Conservation (phyloP, 2,113 vertebrate species). For the Symphodus melops region DNA sequence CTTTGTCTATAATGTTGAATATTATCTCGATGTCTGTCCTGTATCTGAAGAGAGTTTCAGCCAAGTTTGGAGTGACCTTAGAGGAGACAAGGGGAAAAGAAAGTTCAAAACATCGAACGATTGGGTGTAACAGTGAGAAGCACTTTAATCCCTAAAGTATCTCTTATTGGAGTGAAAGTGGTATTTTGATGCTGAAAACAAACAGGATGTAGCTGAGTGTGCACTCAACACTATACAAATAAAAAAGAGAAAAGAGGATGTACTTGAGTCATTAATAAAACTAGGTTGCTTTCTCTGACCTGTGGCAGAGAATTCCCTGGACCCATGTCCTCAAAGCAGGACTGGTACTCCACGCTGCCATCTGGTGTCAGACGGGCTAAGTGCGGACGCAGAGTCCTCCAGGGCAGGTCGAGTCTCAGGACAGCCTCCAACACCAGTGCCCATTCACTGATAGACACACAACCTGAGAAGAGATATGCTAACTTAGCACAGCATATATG, state of each 20-base stretch:
- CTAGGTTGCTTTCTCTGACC: constrained; percentile 70
- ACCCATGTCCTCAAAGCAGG: constrained; percentile 89
- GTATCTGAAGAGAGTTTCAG: constrained; percentile 93
- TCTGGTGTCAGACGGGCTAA: constrained; percentile 79
- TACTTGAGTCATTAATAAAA: not conserved
- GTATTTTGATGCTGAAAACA: not conserved
- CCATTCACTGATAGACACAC: constrained; percentile 89
- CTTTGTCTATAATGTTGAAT: constrained; percentile 95
- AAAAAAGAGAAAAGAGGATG: not conserved
- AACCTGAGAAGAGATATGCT: constrained; percentile 77
- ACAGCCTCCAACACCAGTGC: constrained; percentile 86
- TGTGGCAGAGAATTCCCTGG: constrained; percentile 84
- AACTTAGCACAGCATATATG: not conserved
- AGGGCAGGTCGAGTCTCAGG: constrained; percentile 91
- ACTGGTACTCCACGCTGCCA: constrained; percentile 88
- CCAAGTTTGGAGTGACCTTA: constrained; percentile 88
- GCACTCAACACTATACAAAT: not conserved
- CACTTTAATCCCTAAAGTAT: not conserved
- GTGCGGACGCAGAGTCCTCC: constrained; percentile 88
- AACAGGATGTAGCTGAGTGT: not conserved
- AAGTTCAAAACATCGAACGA: not conserved
- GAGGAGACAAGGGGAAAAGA: not conserved
- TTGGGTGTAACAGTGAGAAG: not conserved
- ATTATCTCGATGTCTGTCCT: constrained; percentile 93
- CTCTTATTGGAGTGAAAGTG: not conserved